These are phyloP conservation scores for Girardia tigrina DNA, from an alignment of 2,888 invertebrate species.

Conservation along the genomic window DNA sequence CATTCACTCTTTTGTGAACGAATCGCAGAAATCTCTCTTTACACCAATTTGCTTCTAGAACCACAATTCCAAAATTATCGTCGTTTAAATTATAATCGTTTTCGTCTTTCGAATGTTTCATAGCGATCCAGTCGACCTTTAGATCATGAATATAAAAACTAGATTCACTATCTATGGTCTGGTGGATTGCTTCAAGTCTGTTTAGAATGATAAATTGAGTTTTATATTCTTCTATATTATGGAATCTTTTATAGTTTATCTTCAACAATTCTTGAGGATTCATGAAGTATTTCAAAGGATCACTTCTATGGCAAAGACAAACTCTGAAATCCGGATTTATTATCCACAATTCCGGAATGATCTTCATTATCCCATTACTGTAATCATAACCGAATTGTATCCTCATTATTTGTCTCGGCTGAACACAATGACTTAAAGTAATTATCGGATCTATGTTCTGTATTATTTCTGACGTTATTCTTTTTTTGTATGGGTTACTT, in stretches of 20 bases:
- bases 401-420: neutral
- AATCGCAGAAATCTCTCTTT: neutral
- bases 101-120: no score
- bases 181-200: neutral
- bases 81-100: neutral
- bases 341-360: neutral
- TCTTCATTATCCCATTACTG: neutral
- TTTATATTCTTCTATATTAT: neutral
- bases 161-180: neutral
- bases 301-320: neutral
- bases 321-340: constrained; percentile 13
- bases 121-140: neutral
- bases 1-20: neutral
- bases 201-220: neutral
- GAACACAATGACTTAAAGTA: neutral
- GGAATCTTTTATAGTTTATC: neutral
- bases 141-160: neutral
- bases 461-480: neutral
- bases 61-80: no score
- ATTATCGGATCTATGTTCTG: neutral
- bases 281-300: constrained; percentile 9
- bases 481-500: neutral
- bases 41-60: neutral
- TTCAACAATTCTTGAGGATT: neutral
- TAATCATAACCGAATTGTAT: neutral